Conservation (phyloP, 2,113 vertebrate genomes). For the Sclerurus mexicanus region DNA sequence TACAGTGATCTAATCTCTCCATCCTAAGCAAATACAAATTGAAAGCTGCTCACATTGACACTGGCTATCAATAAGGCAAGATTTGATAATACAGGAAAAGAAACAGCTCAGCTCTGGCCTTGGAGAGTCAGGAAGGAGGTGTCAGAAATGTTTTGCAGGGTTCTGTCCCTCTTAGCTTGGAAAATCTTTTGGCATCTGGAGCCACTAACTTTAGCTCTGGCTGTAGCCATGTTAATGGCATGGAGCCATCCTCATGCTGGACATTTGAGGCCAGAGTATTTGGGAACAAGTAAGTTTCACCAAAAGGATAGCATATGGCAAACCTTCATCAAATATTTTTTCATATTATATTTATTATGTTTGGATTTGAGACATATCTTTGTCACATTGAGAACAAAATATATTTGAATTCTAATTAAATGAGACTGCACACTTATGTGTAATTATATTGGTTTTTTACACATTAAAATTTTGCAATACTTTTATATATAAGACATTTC, state of each 20-base stretch:
- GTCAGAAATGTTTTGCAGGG: background rate
- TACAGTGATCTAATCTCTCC: background rate
- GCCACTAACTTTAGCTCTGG: background rate
- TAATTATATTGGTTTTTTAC: background rate
- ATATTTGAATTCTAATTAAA: background rate
- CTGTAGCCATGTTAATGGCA: background rate
- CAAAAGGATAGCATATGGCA: background rate
- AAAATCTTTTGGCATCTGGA: background rate
- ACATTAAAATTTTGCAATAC: background rate
- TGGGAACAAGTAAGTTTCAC: background rate
- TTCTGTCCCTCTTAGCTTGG: background rate
- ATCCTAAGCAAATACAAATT: background rate
- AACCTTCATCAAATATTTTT: background rate
- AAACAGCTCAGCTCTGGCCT: background rate
- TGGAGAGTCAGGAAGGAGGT: background rate
- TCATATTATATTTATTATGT: background rate
- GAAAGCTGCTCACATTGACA: background rate
- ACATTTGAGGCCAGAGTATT: background rate
- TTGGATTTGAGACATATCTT: background rate
- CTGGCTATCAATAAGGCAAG: background rate
- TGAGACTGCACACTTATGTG: background rate
- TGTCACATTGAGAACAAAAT: background rate
- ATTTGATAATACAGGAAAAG: background rate
- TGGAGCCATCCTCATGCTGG: background rate
- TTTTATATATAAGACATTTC: background rate